Evolutionary conservation across 2,888 invertebrate genomes (phyloP).

Genomic region (Palloptera scutellata): DNA sequence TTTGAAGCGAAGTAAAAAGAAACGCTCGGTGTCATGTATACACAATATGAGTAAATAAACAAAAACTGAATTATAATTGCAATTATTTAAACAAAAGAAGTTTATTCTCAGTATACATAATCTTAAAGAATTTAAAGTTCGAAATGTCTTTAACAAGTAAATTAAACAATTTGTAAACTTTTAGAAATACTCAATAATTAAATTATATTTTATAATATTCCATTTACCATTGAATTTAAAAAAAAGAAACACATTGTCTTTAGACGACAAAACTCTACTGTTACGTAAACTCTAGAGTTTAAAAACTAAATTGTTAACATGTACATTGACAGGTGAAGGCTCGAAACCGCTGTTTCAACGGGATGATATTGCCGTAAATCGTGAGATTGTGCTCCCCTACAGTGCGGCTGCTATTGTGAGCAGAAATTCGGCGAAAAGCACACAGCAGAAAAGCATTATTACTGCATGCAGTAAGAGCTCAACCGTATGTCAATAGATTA

Average conservation of each 20-base stretch:
- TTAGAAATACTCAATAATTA: too few species aligned
- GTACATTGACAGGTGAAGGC: conserved; percentile 42
- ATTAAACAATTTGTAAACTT: too few species aligned
- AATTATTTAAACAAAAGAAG: too few species aligned
- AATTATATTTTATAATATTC: too few species aligned
- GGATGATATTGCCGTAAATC: conserved; percentile 39
- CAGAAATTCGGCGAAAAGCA: conserved; percentile 17
- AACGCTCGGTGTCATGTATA: too few species aligned
- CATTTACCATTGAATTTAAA: background rate
- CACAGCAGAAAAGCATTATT: background rate
- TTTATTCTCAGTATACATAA: too few species aligned
- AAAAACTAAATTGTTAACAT: conserved; percentile 11
- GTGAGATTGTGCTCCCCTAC: background rate
- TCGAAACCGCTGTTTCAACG: conserved; percentile 43
- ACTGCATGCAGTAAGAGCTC: conserved; percentile 16
- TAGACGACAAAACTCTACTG: background rate
- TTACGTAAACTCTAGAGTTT: too few species aligned
- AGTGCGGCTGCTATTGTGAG: background rate
- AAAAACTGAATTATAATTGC: too few species aligned
- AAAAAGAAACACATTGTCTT: background rate
- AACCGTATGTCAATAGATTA: conserved; percentile 31
- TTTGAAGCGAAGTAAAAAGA: too few species aligned
- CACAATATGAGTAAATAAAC: too few species aligned
- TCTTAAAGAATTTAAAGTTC: too few species aligned
- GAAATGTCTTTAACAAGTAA: too few species aligned